A percentile compares a stretch with the other conserved stretches of the same genome.
Conservation (phyloP, 2,888 invertebrate species). For the Calliphora vomitoria region DNA sequence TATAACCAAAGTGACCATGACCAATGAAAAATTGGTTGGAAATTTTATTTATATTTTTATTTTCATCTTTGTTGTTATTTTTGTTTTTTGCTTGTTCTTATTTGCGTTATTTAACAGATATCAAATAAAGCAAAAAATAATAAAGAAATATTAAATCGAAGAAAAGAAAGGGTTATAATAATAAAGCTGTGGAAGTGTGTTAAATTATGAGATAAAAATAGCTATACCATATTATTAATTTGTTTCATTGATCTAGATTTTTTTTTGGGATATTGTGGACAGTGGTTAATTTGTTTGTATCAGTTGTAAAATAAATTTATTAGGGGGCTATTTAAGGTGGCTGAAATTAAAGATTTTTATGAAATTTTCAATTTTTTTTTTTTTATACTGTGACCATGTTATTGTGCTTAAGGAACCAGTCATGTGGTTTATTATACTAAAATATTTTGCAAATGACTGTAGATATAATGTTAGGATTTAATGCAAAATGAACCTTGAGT, state of each 20-base stretch:
- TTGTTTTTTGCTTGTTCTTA: neutral
- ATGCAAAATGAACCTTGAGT: too few species aligned
- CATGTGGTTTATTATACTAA: too few species aligned
- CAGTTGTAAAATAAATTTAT: too few species aligned
- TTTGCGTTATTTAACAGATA: neutral
- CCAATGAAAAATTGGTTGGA: constrained; percentile 53
- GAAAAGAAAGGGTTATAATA: neutral
- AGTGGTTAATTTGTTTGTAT: neutral
- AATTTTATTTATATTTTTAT: constrained; percentile 18
- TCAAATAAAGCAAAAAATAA: neutral
- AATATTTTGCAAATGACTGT: too few species aligned
- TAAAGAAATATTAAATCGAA: neutral
- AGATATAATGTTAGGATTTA: too few species aligned
- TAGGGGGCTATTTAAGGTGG: too few species aligned
- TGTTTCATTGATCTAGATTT: constrained; percentile 19
- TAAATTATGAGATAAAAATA: constrained; percentile 30
- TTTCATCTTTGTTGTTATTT: constrained; percentile 9
- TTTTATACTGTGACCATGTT: too few species aligned
- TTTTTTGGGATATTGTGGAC: neutral
- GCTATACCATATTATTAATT: constrained; percentile 43
- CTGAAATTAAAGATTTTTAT: too few species aligned
- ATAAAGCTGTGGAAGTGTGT: constrained; percentile 1
- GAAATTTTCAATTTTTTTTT: too few species aligned
- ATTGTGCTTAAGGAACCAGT: too few species aligned
- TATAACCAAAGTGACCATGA: constrained; percentile 60